Conservation (phyloP, 1,140 invertebrate genomes). For the Bradysia coprophila region DNA sequence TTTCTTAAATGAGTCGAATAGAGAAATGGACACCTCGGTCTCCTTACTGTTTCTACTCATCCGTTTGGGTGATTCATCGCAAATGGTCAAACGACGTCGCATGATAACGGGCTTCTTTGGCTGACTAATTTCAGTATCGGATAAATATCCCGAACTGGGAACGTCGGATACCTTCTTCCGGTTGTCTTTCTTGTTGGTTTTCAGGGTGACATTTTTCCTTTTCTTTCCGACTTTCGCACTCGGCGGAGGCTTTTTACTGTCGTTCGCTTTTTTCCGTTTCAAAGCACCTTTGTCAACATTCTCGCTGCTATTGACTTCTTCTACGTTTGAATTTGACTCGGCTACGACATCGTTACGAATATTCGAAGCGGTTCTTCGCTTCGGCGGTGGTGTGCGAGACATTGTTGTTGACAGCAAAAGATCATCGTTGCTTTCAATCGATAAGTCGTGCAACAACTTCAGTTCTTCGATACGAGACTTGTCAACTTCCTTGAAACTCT, state of each 20-base stretch:
- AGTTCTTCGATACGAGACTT: conserved; percentile 20
- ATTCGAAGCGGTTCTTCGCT: background rate
- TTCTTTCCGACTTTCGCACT: background rate
- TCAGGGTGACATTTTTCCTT: no score
- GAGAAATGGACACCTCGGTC: no score
- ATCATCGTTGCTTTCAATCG: conserved; percentile 18
- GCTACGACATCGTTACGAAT: background rate
- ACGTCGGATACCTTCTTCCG: no score
- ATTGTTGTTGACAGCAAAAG: background rate
- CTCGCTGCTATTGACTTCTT: background rate
- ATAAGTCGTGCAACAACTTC: conserved; percentile 20
- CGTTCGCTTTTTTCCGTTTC: background rate
- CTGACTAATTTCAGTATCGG: no score
- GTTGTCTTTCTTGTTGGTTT: no score
- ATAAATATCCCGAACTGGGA: no score
- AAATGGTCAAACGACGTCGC: no score
- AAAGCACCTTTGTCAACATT: no score
- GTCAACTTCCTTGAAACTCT: conserved; percentile 21
- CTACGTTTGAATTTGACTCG: background rate
- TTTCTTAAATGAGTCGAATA: no score
- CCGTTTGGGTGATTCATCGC: no score
- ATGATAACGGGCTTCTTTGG: no score
- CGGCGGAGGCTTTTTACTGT: background rate
- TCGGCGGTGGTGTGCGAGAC: background rate
- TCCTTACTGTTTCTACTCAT: no score